Evolutionary conservation across 2,797 vertebrate genomes (phyloP), one percentile per base, ranked within the genome.

Genomic region (Sebastes matsubarae): DNA sequence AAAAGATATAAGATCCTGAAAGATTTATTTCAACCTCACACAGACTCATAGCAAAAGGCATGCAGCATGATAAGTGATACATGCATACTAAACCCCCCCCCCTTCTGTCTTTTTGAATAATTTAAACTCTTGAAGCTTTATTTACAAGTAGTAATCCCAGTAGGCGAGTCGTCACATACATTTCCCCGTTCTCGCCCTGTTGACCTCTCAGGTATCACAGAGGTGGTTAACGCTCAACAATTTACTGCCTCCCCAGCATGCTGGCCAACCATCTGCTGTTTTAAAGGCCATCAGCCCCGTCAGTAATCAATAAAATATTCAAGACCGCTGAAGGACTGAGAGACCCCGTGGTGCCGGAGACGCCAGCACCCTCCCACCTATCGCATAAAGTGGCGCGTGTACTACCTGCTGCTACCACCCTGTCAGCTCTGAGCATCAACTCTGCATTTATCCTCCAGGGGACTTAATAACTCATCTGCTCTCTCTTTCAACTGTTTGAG

Each of bases 241-340:
- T 87, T 85, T 64, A 68, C 52, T n/a, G 69, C 52, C 66, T 69
- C 65, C 42, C 52, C 71, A 71, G 70, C 55, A 60, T 13, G 59
- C 63, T 80, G 63, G 73, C 50, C 27, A 20, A 69, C 85, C 86
- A 90, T 85, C 87, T 90, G 91, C 83, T 61, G 68, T 66, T 38
- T 75, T 70, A 61, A 71, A 82, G 78, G 72, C 32, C 72, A 30
- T 38, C 80, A 38, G 32, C 68, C 71, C 79, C 36, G 68, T 69
- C 38, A 82, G 59, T 68, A 67, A 89, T 83, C 82, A 80, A 86
- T 90, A 81, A 85, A 82, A 87, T 86, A 83, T 84, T 72, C 70
- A 82, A 60, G 68, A 78, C n/a, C 1, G 1, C 71, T 46, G 42
- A 69, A 71, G 30, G 81, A 84, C 55, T n/a, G 11, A 72, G 27